Evolutionary conservation across 2,797 vertebrate species (phyloP).

Genomic region (Myotis pilosus): DNA sequence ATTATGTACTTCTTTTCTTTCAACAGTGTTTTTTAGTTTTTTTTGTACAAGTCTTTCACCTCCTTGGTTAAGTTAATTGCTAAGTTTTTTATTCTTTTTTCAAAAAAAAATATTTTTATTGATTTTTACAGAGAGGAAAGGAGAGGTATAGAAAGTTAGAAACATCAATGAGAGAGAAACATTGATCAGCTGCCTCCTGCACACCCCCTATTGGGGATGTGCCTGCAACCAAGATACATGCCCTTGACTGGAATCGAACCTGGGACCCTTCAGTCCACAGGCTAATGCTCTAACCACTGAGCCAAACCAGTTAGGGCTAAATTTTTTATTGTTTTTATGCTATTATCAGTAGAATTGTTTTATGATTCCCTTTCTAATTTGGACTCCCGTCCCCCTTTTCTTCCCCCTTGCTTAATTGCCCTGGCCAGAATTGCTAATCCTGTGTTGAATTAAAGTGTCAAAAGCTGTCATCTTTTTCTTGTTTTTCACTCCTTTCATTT

Average conservation of each 20-base stretch:
- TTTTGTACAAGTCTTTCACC: not conserved
- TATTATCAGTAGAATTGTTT: not conserved
- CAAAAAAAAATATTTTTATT: too few relatives aligned
- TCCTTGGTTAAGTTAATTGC: not conserved
- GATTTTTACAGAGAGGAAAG: too few relatives aligned
- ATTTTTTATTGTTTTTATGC: not conserved
- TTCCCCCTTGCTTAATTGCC: not conserved
- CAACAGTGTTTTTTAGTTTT: not conserved
- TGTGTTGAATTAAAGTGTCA: not conserved
- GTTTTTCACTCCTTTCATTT: constrained; percentile 27
- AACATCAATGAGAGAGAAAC: too few relatives aligned
- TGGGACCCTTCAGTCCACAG: too few relatives aligned
- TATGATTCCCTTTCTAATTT: not conserved
- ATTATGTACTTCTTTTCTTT: not conserved
- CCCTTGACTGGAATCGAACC: too few relatives aligned
- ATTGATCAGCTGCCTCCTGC: too few relatives aligned
- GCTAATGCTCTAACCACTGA: too few relatives aligned
- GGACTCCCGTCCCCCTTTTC: not conserved
- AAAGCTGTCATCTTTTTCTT: constrained; percentile 21
- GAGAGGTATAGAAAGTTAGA: too few relatives aligned
- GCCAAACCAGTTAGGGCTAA: too few relatives aligned
- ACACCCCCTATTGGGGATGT: too few relatives aligned
- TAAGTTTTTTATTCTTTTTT: not conserved
- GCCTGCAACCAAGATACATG: too few relatives aligned
- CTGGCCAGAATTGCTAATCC: not conserved